Evolutionary conservation across 2,888 invertebrate species (phyloP), one percentile per base, ranked within the genome.

Genomic region (Ligdia adustata): DNA sequence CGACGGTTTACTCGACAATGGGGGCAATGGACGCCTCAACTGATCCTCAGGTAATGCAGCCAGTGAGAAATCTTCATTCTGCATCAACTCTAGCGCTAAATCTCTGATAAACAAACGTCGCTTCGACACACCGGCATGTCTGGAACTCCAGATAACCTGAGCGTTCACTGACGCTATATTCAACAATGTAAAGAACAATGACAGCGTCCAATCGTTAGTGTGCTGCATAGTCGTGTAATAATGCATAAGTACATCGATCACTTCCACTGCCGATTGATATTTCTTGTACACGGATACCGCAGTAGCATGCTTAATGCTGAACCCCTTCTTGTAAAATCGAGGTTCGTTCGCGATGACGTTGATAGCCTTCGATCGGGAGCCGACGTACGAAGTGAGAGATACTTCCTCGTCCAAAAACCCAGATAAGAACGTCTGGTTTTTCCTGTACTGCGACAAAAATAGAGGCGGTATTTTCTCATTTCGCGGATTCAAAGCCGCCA

Each of bases 131-230:
- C 62, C 59, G 2, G 62, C 45, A 41, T 75, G 76, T 9, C 75
- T 67, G 0, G 79, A 69, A 52, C 72, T 72, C 86, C 87, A 90
- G 46, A 89, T 57, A 1, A 89, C 85, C 67, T 90, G 90, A 29
- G 90, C 78, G 58, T 89, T 90, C 0, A 90, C 66, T 0, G 85
- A 73, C 1, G 89, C 87, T 59, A 90, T 80, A 52, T 90, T 89
- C 7, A 90, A 64, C 38, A 90, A 55, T 15, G 81, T 81, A 44
- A 83, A 88, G 55, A 90, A 89, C 46, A 90, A 57, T 2, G 87
- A 80, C 4, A 86, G 52, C 0, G 82, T 79, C 90, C 90, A 90
- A 54, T 83, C 76, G 52, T 88, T 87, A n/a, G 82, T 80, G 44
- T 80, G 72, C 44, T 87, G 83, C 76, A 83, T 75, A 3, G 88